Evolutionary conservation across 2,888 invertebrate species (phyloP).

Genomic region (Cistogaster globosa): DNA sequence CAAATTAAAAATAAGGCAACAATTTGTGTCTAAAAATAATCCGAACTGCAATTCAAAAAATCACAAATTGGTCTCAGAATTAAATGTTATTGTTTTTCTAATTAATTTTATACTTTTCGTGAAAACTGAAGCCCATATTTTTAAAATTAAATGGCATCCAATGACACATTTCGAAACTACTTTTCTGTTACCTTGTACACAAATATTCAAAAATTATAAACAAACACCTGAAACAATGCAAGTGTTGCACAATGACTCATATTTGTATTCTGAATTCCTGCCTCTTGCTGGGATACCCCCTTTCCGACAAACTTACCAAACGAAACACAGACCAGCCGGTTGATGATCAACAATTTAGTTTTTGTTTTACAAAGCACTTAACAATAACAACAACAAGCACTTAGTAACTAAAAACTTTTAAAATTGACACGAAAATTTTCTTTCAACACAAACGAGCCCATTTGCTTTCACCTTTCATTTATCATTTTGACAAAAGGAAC

Average conservation of each 20-base stretch:
- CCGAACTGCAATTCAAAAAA: no score
- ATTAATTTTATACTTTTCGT: no score
- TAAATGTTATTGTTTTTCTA: no score
- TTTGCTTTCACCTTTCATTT: constrained; percentile 10
- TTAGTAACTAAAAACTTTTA: constrained; percentile 8
- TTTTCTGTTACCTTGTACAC: neutral
- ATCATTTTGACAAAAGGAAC: constrained; percentile 36
- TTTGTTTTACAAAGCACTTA: neutral
- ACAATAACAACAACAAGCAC: neutral
- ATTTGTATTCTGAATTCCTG: no score
- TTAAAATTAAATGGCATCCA: no score
- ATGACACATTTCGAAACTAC: no score
- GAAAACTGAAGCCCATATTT: no score
- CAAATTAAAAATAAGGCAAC: no score
- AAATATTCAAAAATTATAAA: constrained; percentile 14
- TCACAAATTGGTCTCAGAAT: no score
- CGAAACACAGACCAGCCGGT: constrained; percentile 5
- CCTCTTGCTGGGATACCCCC: no score
- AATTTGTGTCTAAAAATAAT: no score
- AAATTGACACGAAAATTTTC: constrained; percentile 18
- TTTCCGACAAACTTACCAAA: no score
- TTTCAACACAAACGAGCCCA: neutral
- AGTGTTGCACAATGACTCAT: neutral
- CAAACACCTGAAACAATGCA: neutral
- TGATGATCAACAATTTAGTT: constrained; percentile 1